A percentile compares a stretch with the other conserved stretches of the same genome.
phyloP scores from a whole-genome alignment of 2,888 invertebrate genomes.

The Troides aeacus region DNA sequence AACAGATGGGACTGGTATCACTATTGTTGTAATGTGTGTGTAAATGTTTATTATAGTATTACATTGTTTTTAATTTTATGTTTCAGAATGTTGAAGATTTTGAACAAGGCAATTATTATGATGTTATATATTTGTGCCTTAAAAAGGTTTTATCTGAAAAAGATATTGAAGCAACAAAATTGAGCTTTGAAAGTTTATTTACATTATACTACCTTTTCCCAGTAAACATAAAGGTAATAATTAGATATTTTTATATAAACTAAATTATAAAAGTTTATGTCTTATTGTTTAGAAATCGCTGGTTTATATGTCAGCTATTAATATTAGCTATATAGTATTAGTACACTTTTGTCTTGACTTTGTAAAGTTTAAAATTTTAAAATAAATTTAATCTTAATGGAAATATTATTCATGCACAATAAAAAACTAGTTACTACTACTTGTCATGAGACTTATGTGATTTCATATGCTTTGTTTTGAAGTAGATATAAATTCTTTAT shows the following conservation, averaged over 20 bases:
- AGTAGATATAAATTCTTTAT: constrained; percentile 30
- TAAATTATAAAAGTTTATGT: too few relatives aligned
- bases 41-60: neutral
- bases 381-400: too few relatives aligned
- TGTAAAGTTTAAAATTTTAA: too few relatives aligned
- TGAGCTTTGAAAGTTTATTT: constrained; percentile 49
- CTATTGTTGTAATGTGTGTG: constrained; percentile 35
- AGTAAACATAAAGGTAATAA: constrained; percentile 49
- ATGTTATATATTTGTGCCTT: constrained; percentile 59
- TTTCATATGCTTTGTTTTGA: neutral
- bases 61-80: neutral
- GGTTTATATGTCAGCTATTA: too few relatives aligned
- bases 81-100: constrained; percentile 45
- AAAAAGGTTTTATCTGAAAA: constrained; percentile 52
- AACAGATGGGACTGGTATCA: too few relatives aligned
- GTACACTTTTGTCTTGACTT: too few relatives aligned
- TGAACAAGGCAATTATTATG: constrained; percentile 64
- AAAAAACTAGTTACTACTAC: too few relatives aligned
- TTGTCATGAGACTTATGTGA: neutral
- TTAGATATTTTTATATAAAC: too few relatives aligned
- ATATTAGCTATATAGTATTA: too few relatives aligned
- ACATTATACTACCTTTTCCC: constrained; percentile 52
- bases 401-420: too few relatives aligned
- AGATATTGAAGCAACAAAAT: constrained; percentile 52
- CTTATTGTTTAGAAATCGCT: too few relatives aligned